A percentile compares a stretch with the other conserved stretches of the same genome.
Evolutionary conservation across 2,113 vertebrate species (phyloP).

Genomic region (Paraplagusia blochii): DNA sequence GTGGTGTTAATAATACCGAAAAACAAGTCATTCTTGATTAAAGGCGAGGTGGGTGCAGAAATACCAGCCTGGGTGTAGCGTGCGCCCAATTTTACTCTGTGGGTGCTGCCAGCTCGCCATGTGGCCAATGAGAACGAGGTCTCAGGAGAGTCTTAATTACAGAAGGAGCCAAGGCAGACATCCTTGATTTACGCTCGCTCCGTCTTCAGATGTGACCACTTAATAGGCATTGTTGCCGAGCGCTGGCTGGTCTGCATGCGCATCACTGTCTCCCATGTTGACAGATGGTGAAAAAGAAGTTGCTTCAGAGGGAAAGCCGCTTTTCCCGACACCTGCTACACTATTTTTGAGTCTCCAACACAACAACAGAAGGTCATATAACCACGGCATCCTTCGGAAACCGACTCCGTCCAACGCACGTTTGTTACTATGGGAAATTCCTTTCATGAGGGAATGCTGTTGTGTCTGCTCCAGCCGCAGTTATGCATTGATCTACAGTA

Average conservation of each 20-base stretch:
- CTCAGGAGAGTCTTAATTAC: slow-evolving; percentile 72
- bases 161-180: slow-evolving; percentile 56
- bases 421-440: slow-evolving; percentile 19
- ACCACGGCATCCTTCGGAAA: slow-evolving; percentile 5
- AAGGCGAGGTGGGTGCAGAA: slow-evolving; percentile 73
- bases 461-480: slow-evolving; percentile 1
- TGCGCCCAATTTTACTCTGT: slow-evolving; percentile 64
- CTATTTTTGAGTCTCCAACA: not conserved
- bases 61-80: slow-evolving; percentile 71
- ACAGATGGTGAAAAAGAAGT: not conserved
- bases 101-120: slow-evolving; percentile 65
- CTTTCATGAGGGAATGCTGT: slow-evolving; percentile 10
- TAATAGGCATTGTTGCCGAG: slow-evolving; percentile 58
- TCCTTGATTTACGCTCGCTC: slow-evolving; percentile 58
- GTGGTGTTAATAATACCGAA: slow-evolving; percentile 71
- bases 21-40: slow-evolving; percentile 71
- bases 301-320: not conserved
- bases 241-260: slow-evolving; percentile 19
- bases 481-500: slow-evolving; percentile 10
- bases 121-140: slow-evolving; percentile 58
- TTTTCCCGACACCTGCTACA: slow-evolving; percentile 21
- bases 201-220: slow-evolving; percentile 64
- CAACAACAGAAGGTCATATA: not conserved
- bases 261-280: slow-evolving; percentile 17
- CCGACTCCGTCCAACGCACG: not conserved